Base-by-base conservation (phyloP, 2,888 invertebrate genomes). In the Aspidiotus destructor region DNA sequence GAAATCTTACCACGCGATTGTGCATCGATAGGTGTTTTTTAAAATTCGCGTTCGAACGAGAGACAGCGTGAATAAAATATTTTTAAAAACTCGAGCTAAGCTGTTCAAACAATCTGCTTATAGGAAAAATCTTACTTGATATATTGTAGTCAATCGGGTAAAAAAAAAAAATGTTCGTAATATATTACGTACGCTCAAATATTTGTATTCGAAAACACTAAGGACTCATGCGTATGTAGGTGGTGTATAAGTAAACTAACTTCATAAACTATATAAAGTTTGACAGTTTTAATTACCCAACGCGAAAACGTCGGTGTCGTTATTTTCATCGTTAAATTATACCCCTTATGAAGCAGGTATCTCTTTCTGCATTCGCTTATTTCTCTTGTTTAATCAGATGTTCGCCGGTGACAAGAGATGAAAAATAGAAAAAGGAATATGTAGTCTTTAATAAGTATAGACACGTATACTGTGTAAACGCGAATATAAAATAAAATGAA, bases 61-160 rank as follows among this genome's bases (percentile, higher is more conserved):
- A 28, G 28, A 28, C 28, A 28, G 28, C 28, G 28, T 28, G 28
- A 28, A 28, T 28, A 28, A 28, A 28, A 48, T 13, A 48, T 48
- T n/a, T 11, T 48, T n/a, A 6, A 48, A 48, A 48, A 48, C n/a
- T n/a, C 48, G 48, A 11, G 48, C 28, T 54, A 65, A 65, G 65
- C 65, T 65, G 65, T 65, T 65, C 65, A 65, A 65, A 65, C 41
- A 65, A 55, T 65, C 65, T 65, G 65, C 57, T 9, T 41, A 40
- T 28, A 28, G 28, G 7, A 54, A n/a, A 57, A 42, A 57, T 65
- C 65, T 65, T 65, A 55, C 16, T 8, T 65, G 55, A 57, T 57
- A 57, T 44, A 65, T 28, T 28, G 28, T 57, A 53, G 65, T 65
- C 57, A 16, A 65, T 65, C 57, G 55, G 57, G 41, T 42, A 65